Evolutionary conservation across 2,113 vertebrate genomes (phyloP).

Genomic region (Isurus oxyrinchus): DNA sequence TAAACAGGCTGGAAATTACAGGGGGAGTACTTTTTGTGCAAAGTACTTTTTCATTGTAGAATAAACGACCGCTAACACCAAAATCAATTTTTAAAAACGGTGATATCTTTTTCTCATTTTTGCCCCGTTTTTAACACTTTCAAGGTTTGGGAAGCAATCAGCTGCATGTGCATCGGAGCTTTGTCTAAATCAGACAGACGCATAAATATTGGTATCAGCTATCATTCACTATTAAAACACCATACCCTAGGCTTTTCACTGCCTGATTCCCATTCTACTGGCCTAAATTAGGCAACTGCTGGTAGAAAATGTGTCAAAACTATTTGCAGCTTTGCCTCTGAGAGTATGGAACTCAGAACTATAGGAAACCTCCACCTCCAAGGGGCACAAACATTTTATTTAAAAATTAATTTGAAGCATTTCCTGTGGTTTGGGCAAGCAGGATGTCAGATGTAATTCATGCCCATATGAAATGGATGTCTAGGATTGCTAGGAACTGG

Average conservation of each 20-base stretch:
- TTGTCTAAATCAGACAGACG: neutral
- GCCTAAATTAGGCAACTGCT: neutral
- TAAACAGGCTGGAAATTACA: too few species aligned
- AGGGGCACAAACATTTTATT: neutral
- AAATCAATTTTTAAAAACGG: too few species aligned
- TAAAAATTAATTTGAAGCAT: neutral
- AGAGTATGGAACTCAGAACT: neutral
- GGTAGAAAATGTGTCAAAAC: neutral
- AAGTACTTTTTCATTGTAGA: too few species aligned
- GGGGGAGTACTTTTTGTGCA: too few species aligned
- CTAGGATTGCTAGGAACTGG: neutral
- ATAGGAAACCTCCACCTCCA: neutral
- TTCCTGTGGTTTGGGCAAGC: neutral
- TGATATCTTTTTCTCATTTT: neutral
- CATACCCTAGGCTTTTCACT: neutral
- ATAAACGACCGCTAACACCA: too few species aligned
- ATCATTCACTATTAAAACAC: neutral
- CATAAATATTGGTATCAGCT: neutral
- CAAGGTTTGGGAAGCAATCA: neutral
- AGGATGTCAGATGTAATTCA: neutral
- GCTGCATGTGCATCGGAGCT: neutral
- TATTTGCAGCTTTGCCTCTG: neutral
- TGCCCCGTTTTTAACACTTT: neutral
- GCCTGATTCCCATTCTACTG: neutral
- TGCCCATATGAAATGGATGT: neutral